Conservation (phyloP, 1,140 invertebrate species). For the Drosophila sechellia region DNA sequence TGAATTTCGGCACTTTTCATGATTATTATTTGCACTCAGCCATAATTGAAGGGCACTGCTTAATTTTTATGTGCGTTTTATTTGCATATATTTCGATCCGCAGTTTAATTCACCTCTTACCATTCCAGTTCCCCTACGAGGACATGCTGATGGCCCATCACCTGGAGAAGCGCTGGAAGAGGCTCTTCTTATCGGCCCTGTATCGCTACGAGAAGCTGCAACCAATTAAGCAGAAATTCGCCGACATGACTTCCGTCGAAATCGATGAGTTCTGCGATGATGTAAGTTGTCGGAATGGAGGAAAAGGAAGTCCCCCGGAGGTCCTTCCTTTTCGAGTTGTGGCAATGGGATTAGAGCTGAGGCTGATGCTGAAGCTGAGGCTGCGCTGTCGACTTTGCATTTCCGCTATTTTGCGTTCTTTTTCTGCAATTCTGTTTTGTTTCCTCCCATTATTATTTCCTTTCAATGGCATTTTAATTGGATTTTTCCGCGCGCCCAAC, state of each 20-base stretch:
- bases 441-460: slow-evolving; percentile 83
- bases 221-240: slow-evolving; percentile 91
- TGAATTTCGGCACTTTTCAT: slow-evolving; percentile 70
- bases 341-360: slow-evolving; percentile 14
- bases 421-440: slow-evolving; percentile 78
- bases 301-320: slow-evolving; percentile 5
- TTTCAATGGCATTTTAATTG: slow-evolving; percentile 84
- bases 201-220: slow-evolving; percentile 89
- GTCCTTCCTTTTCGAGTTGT: slow-evolving; percentile 6
- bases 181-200: slow-evolving; percentile 88
- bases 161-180: slow-evolving; percentile 89
- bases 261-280: slow-evolving; percentile 89
- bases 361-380: slow-evolving; percentile 10
- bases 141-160: slow-evolving; percentile 86
- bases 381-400: slow-evolving; percentile 56
- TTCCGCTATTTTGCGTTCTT: slow-evolving; percentile 72
- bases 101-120: slow-evolving; percentile 11
- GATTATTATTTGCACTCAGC: slow-evolving; percentile 82
- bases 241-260: slow-evolving; percentile 89
- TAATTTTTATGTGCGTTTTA: slow-evolving; percentile 63
- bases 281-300: slow-evolving; percentile 65
- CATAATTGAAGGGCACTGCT: slow-evolving; percentile 73
- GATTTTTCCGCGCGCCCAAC: slow-evolving; percentile 82
- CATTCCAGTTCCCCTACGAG: slow-evolving; percentile 77
- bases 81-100: slow-evolving; percentile 25